Percentiles rank a stretch among this genome's conserved stretches.
phyloP scores from a whole-genome alignment of 2,888 invertebrate genomes.

The Drosophila neotestacea region DNA sequence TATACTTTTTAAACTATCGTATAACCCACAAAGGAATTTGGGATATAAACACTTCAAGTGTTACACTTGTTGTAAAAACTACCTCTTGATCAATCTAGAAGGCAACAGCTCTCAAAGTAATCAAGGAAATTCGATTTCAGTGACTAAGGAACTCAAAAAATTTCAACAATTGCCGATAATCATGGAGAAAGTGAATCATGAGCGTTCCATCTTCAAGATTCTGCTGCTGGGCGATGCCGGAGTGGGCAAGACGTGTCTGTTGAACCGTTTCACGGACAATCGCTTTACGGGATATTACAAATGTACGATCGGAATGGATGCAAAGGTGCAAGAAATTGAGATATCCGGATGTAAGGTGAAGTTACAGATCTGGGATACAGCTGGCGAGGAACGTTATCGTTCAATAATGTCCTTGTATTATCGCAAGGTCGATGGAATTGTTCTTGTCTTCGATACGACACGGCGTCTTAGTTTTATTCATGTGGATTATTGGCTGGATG shows the following conservation, averaged over 20 bases:
- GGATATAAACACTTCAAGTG: no score
- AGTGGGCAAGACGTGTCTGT: conserved; percentile 98
- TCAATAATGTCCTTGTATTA: conserved; percentile 98
- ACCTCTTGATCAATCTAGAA: no score
- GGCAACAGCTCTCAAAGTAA: no score
- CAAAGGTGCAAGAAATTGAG: conserved; percentile 99
- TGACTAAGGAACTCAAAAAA: no score
- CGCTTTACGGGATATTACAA: conserved; percentile 99
- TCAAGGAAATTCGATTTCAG: no score
- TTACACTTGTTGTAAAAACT: no score
- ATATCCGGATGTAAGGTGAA: conserved; percentile 97
- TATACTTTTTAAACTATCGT: no score
- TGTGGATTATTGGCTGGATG: conserved; percentile 99
- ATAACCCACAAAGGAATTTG: no score
- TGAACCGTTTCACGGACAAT: conserved; percentile 99
- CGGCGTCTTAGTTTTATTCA: conserved; percentile 98
- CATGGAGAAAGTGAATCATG: not conserved
- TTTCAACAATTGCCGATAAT: no score
- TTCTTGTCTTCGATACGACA: conserved; percentile 99
- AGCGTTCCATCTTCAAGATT: conserved; percentile 90
- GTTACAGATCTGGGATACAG: conserved; percentile 98
- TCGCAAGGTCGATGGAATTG: conserved; percentile 98
- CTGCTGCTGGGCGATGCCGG: conserved; percentile 99
- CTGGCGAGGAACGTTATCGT: conserved; percentile 97
- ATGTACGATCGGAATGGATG: conserved; percentile 99